Conservation (phyloP, 2,888 invertebrate species). For the Phasia obesa region DNA sequence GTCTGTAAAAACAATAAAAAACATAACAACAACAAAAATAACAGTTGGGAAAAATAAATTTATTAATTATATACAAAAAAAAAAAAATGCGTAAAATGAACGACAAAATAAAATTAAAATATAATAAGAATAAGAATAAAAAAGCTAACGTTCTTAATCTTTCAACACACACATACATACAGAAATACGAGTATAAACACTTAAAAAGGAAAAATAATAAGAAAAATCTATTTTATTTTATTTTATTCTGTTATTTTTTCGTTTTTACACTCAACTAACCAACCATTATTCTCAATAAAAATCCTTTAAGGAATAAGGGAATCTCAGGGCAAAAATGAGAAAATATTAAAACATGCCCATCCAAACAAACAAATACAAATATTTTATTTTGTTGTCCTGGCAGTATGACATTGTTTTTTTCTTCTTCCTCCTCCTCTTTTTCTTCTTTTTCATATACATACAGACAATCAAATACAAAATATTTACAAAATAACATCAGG, state of each 20-base stretch:
- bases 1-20: not conserved
- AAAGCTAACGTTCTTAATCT: not conserved
- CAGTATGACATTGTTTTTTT: not conserved
- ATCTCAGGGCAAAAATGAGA: conserved; percentile 14
- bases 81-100: not conserved
- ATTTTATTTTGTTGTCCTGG: conserved; percentile 4
- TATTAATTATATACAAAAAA: not conserved
- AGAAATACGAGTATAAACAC: not conserved
- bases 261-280: conserved; percentile 17
- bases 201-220: not conserved
- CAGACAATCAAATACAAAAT: not conserved
- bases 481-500: no score
- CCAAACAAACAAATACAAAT: not conserved
- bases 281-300: conserved; percentile 17
- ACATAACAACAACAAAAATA: not conserved
- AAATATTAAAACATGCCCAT: not conserved
- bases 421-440: not conserved
- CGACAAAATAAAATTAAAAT: not conserved
- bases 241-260: conserved; percentile 9
- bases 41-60: not conserved
- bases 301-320: conserved; percentile 31
- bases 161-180: not conserved
- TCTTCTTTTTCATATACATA: not conserved
- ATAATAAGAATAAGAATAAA: not conserved
- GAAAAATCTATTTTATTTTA: conserved; percentile 7